Percentiles rank a stretch among this genome's conserved stretches.
phyloP scores from a whole-genome alignment of 2,113 vertebrate genomes.

The Micromys minutus region DNA sequence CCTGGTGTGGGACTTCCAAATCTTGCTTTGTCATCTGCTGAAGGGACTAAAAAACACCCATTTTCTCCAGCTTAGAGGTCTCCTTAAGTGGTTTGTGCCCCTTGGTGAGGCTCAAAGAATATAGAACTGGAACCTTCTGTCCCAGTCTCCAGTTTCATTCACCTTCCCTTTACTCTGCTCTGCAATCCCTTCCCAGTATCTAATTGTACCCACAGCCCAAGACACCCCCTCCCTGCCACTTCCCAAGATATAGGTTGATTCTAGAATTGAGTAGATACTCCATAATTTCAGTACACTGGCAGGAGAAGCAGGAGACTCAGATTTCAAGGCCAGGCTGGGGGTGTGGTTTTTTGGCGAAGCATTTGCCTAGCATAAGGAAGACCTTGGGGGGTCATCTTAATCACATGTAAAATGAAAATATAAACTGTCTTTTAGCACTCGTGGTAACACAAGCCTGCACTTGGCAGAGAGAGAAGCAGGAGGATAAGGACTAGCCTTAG shows the following conservation, averaged over 20 bases:
- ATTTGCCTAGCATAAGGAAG: background rate
- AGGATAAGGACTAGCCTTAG: background rate
- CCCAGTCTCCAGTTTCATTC: too few relatives aligned
- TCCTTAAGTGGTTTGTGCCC: background rate
- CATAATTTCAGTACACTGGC: background rate
- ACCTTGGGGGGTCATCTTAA: background rate
- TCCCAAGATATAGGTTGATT: background rate
- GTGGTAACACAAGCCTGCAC: too few relatives aligned
- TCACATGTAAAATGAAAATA: background rate
- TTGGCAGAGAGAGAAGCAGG: background rate
- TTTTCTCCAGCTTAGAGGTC: background rate
- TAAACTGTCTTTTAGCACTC: background rate
- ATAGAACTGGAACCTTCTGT: too few relatives aligned
- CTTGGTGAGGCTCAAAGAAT: background rate
- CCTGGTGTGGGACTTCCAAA: background rate
- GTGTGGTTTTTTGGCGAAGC: too few relatives aligned
- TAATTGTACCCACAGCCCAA: background rate
- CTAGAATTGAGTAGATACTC: background rate
- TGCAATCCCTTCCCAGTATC: background rate
- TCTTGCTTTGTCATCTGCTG: background rate
- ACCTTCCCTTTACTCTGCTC: background rate
- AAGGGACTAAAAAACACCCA: background rate
- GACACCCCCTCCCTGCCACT: background rate
- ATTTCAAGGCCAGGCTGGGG: background rate
- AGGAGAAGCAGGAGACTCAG: background rate